Conservation (phyloP, 2,888 invertebrate genomes). For the Sphaerophoria taeniata region DNA sequence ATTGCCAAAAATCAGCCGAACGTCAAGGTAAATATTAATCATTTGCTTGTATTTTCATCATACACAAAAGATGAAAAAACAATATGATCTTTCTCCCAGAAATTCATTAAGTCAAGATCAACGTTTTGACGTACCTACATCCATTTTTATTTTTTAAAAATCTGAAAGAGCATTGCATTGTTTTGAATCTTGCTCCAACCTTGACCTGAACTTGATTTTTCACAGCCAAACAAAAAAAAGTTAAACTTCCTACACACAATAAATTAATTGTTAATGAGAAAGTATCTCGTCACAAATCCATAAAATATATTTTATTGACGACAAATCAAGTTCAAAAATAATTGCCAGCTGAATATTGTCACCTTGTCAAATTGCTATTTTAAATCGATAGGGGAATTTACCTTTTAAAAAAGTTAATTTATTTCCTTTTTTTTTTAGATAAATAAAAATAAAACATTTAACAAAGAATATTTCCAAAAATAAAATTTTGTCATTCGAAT, state of each 20-base stretch:
- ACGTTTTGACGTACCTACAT: no score
- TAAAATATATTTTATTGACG: conserved; percentile 2
- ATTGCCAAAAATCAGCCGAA: no score
- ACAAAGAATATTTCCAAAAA: conserved; percentile 28
- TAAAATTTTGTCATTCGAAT: neutral
- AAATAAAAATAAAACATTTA: neutral
- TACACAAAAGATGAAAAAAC: no score
- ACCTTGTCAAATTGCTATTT: conserved; percentile 22
- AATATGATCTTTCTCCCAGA: no score
- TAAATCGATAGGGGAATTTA: conserved; percentile 1
- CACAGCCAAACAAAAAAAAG: conserved; percentile 3
- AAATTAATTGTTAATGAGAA: neutral
- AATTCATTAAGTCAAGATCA: no score
- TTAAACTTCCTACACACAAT: conserved; percentile 21
- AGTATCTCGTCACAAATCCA: conserved; percentile 20
- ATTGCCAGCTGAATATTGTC: conserved; percentile 23
- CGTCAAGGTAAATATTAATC: no score
- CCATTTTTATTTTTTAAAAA: no score
- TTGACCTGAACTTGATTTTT: conserved; percentile 34
- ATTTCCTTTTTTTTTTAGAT: conserved; percentile 19
- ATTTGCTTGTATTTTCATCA: no score
- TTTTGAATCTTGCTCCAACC: conserved; percentile 8
- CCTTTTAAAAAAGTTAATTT: conserved; percentile 11
- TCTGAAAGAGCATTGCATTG: no score
- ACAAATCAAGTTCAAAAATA: conserved; percentile 31